A percentile compares a stretch with the other conserved stretches of the same genome.
These are phyloP conservation scores for Pagrus major DNA, from an alignment of 2,113 vertebrate species.

Conservation along the genomic window DNA sequence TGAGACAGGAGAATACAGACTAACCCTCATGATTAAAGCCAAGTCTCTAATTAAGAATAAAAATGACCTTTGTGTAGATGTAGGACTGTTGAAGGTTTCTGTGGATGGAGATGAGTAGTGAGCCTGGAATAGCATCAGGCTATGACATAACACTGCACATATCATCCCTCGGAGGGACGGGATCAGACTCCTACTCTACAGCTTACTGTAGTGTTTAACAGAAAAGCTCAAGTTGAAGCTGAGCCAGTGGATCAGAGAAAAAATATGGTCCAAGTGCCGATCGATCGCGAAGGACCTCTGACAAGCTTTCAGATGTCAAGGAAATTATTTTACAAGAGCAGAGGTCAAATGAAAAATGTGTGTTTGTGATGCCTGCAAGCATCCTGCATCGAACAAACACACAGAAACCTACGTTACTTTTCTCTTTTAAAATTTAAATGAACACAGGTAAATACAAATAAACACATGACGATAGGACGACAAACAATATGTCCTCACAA, in stretches of 20 bases:
- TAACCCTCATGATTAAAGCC: slow-evolving; percentile 21
- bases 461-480: too few relatives aligned
- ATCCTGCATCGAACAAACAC: not conserved
- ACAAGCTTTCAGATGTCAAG: slow-evolving; percentile 65
- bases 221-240: slow-evolving; percentile 32
- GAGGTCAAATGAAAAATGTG: slow-evolving; percentile 32
- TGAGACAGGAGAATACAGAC: slow-evolving; percentile 1
- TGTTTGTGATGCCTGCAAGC: not conserved
- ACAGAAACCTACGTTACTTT: not conserved
- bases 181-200: slow-evolving; percentile 59
- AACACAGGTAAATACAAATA: too few relatives aligned
- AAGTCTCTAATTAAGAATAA: slow-evolving; percentile 41
- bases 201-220: slow-evolving; percentile 39
- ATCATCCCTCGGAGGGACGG: slow-evolving; percentile 55
- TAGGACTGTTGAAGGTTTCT: slow-evolving; percentile 42
- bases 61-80: slow-evolving; percentile 39
- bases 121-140: slow-evolving; percentile 67
- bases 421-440: too few relatives aligned
- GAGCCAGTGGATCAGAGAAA: slow-evolving; percentile 24
- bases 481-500: too few relatives aligned
- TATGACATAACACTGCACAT: slow-evolving; percentile 64
- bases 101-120: slow-evolving; percentile 43
- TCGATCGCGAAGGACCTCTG: slow-evolving; percentile 49
- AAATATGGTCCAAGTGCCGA: slow-evolving; percentile 61
- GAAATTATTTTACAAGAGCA: slow-evolving; percentile 51